Evolutionary conservation across 1,140 invertebrate genomes (phyloP), one percentile per base, ranked within the genome.

Genomic region (Pseudobourletiella spinata): DNA sequence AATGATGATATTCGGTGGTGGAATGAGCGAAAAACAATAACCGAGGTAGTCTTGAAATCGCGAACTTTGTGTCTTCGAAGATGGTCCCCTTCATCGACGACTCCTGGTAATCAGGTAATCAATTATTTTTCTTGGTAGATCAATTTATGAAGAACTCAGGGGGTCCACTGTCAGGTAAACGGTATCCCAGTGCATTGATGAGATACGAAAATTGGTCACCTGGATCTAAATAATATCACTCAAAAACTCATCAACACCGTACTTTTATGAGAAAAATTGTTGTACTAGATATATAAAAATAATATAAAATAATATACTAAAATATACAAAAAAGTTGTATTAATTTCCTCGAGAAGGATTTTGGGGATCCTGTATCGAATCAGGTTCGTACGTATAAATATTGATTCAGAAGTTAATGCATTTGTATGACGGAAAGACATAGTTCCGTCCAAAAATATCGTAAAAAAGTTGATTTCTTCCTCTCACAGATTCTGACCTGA

Each of bases 181-280:
- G 26, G 68, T 70, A 2, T 43, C 65, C 1, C 68, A 70, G 14
- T 82, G 79, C 68, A 78, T 79, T 26, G 78, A 83, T n/a, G 87
- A 91, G 74, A 87, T 94, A 28, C 87, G 91, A 71, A 84, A 84
- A 74, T 74, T 83, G 51, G 86, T 94, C 6, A 75, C 93, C 78
- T 80, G 1, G 81, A 82, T 61, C 74, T 95, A 16, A 89, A 89
- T 66, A 83, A 82, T 63, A 84, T 83, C 59, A 90, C 87, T 18
- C 79, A 83, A 52, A 85, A 91, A 73, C 76, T 95, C 24, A 84
- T 90, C 3, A 82, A 83, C 42, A 91, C 89, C 15, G 84, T 48
- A 86, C 83, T 1, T 91, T 89, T 70, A 83, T 90, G 58, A 87
- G 87, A 1, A 90, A 88, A 0, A 73, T 91, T 29, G 84, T n/a